Evolutionary conservation across 2,888 invertebrate genomes (phyloP).

Genomic region (Halictus ligatus): DNA sequence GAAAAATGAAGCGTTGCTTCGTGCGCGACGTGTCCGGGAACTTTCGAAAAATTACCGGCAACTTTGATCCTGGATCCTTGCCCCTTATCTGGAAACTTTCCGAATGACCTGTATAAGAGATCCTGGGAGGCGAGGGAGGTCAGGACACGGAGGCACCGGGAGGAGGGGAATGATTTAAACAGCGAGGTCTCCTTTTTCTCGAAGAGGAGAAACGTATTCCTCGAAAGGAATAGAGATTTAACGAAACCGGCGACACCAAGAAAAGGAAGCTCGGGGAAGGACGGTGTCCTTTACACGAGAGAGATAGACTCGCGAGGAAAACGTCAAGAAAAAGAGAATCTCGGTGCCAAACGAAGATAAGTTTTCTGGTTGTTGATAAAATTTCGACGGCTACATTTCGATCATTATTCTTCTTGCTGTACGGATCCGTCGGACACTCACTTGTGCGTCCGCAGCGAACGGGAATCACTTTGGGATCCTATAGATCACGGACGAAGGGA

Average conservation of each 20-base stretch:
- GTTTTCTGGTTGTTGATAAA: slow-evolving; percentile 8
- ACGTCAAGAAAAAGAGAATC: slow-evolving; percentile 3
- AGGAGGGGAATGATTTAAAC: slow-evolving; percentile 36
- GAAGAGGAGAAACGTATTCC: not conserved
- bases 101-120: slow-evolving; percentile 38
- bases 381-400: slow-evolving; percentile 16
- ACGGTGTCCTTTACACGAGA: not conserved
- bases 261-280: too few relatives aligned
- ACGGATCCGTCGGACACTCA: not conserved
- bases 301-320: not conserved
- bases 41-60: slow-evolving; percentile 44
- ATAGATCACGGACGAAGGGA: not conserved
- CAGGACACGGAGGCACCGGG: slow-evolving; percentile 1
- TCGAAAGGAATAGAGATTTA: slow-evolving; percentile 20
- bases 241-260: not conserved
- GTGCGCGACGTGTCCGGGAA: slow-evolving; percentile 14
- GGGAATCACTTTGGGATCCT: slow-evolving; percentile 14
- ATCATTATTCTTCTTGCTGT: not conserved
- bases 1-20: not conserved
- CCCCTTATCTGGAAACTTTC: slow-evolving; percentile 38
- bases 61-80: slow-evolving; percentile 28
- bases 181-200: not conserved
- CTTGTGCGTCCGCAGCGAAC: not conserved
- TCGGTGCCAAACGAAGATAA: not conserved
- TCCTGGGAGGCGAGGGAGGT: not conserved